A percentile compares a stretch with the other conserved stretches of the same genome.
These are phyloP conservation scores for Caprella mutica DNA, from an alignment of 2,888 invertebrate genomes.

Conservation along the genomic window DNA sequence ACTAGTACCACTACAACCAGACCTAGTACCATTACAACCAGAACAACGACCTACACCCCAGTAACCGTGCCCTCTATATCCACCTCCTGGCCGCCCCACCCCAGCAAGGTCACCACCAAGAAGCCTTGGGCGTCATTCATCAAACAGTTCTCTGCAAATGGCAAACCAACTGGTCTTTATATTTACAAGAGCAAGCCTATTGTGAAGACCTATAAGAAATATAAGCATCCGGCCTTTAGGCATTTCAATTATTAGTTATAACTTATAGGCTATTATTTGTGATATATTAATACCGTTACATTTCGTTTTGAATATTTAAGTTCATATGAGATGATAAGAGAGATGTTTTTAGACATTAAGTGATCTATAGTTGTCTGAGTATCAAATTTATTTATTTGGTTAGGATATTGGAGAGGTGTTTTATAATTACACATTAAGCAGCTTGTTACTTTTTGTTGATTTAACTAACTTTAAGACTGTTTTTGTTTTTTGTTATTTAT, in stretches of 20 bases:
- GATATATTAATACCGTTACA: too few relatives aligned
- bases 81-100: background rate
- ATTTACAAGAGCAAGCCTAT: slow-evolving; percentile 18
- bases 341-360: too few relatives aligned
- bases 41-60: background rate
- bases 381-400: too few relatives aligned
- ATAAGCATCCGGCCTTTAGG: slow-evolving; percentile 18
- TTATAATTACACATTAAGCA: too few relatives aligned
- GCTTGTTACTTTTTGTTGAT: too few relatives aligned
- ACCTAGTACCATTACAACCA: slow-evolving; percentile 7
- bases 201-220: slow-evolving; percentile 10
- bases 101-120: slow-evolving; percentile 6
- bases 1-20: slow-evolving; percentile 11
- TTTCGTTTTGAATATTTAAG: too few relatives aligned
- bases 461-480: too few relatives aligned
- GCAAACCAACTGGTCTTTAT: slow-evolving; percentile 20
- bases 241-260: slow-evolving; percentile 32
- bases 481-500: too few relatives aligned
- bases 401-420: too few relatives aligned
- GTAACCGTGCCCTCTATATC: background rate
- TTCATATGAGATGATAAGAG: too few relatives aligned
- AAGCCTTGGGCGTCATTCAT: slow-evolving; percentile 17
- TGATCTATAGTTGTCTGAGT: too few relatives aligned
- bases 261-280: too few relatives aligned
- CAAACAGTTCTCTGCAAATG: slow-evolving; percentile 25